phyloP scores from a whole-genome alignment of 2,888 invertebrate species.

The Alcis repandata region DNA sequence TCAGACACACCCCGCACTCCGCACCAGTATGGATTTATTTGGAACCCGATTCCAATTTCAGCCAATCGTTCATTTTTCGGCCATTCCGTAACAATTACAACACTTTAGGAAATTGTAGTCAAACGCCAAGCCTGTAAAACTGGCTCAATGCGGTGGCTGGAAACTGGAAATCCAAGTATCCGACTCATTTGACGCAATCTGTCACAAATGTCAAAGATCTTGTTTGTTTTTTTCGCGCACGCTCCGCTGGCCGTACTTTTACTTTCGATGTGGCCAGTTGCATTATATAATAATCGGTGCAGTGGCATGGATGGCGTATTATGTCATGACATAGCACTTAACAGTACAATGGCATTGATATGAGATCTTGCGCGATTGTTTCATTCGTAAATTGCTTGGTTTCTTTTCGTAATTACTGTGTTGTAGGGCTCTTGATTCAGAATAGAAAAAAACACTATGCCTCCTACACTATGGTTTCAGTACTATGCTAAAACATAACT shows the following conservation, averaged over 20 bases:
- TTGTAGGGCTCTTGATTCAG: too few species aligned
- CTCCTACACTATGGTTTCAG: too few species aligned
- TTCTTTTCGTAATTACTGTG: background rate
- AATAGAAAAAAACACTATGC: too few species aligned
- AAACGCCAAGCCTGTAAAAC: background rate
- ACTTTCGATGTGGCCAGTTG: conserved; percentile 75
- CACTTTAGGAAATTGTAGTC: too few species aligned
- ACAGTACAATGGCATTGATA: conserved; percentile 41
- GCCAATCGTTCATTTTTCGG: background rate
- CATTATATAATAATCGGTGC: conserved; percentile 66
- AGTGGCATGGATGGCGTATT: conserved; percentile 61
- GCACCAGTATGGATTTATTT: background rate
- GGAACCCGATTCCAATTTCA: too few species aligned
- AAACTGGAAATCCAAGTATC: conserved; percentile 29
- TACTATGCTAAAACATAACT: too few species aligned
- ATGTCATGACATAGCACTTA: conserved; percentile 59
- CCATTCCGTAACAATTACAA: background rate
- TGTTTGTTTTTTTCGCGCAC: conserved; percentile 61
- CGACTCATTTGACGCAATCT: conserved; percentile 47
- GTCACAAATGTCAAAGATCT: conserved; percentile 55
- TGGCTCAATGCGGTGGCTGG: background rate
- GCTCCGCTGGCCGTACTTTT: conserved; percentile 71
- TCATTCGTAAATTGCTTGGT: conserved; percentile 20
- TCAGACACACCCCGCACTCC: background rate
- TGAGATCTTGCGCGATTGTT: conserved; percentile 28